Base-by-base conservation (phyloP, 2,113 vertebrate species). In the Prochilodus magdalenae region DNA sequence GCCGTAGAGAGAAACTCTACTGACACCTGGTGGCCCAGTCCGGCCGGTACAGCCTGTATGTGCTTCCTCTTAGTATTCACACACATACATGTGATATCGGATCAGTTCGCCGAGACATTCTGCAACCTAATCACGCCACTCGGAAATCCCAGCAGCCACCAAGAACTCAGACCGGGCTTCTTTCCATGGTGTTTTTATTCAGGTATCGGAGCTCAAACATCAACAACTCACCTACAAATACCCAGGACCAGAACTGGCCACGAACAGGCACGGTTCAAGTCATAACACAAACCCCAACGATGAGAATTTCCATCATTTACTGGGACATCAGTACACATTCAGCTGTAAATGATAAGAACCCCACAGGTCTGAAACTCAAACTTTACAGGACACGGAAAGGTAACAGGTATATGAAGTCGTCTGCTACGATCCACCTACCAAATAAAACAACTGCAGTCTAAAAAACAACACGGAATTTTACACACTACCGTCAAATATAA, bases 401-500 rank as follows among this genome's bases (percentile, higher is more conserved):
- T n/a, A n/a, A 44, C 40, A 44, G 40, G 11, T 10, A 44, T 44
- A 44, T 44, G 40, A 44, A 44, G 40, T 44, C 40, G 11, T 44
- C 1, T 1, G 8, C 11, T 44, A 44, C 30, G 49, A 55, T 26
- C 15, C 40, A 67, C 12, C 53, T 49, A 55, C 12, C 47, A 0
- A 47, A 69, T 27, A 4, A 57, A 63, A 53, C 30, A 27, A 33
- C 10, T 30, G 33, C 5, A 55, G 26, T 65, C 57, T 36, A 81
- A 75, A 33, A n/a, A 67, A 33, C 71, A 40, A 72, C 47, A 29
- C 40, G 36, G n/a, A 85, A 84, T 73, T 51, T 78, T 72, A 57
- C 59, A 53, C 29, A 67, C 47, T 5, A 22, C 73, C 83, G 85
- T 63, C 51, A 78, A 77, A 89, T 33, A 83, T 63, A 83, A 60